Evolutionary conservation across 2,888 invertebrate genomes (phyloP).

Genomic region (Hydropsyche betteni): DNA sequence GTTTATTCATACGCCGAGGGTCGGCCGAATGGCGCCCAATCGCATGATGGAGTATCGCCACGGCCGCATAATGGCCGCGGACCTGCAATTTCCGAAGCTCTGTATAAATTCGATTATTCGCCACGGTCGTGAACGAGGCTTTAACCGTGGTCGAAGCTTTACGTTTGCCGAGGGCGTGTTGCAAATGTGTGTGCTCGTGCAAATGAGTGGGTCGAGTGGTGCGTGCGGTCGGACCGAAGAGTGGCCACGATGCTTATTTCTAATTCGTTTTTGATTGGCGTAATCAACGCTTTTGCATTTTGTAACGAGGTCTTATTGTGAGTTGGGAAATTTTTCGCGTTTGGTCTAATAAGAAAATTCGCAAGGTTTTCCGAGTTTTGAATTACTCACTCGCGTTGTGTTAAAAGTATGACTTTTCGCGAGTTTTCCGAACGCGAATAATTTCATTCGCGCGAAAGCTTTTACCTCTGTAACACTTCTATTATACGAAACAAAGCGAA

Average conservation of each 20-base stretch:
- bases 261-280: no score
- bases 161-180: no score
- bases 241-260: no score
- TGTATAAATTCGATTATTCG: conserved; percentile 19
- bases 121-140: neutral
- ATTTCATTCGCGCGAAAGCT: conserved; percentile 47
- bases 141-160: neutral
- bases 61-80: conserved; percentile 39
- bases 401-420: neutral
- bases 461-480: conserved; percentile 43
- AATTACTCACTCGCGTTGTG: neutral
- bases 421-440: conserved; percentile 40
- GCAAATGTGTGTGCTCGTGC: no score
- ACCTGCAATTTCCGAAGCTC: conserved; percentile 46
- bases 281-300: no score
- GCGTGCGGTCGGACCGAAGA: no score
- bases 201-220: no score
- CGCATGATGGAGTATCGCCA: conserved; percentile 40
- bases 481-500: conserved; percentile 46
- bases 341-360: no score
- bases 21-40: conserved; percentile 36
- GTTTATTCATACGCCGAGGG: conserved; percentile 41
- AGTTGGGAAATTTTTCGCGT: no score
- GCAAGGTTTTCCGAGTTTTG: no score
- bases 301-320: no score